phyloP scores from a whole-genome alignment of 2,113 vertebrate genomes.

The Larimichthys polyactis region DNA sequence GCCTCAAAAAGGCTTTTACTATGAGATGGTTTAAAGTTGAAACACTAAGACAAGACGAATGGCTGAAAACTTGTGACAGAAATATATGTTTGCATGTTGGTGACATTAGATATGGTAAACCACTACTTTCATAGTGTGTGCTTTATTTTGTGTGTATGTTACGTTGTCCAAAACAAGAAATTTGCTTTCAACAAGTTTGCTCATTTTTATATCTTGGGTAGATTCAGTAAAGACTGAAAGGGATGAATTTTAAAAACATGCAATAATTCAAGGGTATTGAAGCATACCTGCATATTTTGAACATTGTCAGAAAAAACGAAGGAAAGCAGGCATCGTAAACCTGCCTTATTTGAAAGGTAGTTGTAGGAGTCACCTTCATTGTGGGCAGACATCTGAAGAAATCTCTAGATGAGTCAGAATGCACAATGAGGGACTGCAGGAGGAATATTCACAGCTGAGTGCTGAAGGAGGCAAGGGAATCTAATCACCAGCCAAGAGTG shows the following conservation, averaged over 20 bases:
- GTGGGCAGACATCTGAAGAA: conserved; percentile 60
- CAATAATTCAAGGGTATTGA: not conserved
- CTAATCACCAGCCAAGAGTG: conserved; percentile 52
- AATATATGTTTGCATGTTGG: no score
- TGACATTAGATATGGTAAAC: no score
- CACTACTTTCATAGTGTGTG: no score
- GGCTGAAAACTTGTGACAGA: no score
- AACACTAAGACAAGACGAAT: no score
- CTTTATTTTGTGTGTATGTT: no score
- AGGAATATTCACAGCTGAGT: conserved; percentile 56
- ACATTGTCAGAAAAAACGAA: not conserved
- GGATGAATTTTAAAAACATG: not conserved
- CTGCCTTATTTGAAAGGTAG: not conserved
- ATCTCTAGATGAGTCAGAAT: conserved; percentile 53
- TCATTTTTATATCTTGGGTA: not conserved
- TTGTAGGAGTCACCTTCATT: conserved; percentile 56
- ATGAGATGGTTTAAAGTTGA: no score
- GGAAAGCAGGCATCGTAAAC: not conserved
- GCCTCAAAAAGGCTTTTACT: no score
- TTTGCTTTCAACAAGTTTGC: no score
- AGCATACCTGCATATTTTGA: not conserved
- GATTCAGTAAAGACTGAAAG: not conserved
- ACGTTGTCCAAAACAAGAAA: no score
- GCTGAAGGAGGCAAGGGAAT: conserved; percentile 50
- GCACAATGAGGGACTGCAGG: conserved; percentile 43